A percentile compares a stretch with the other conserved stretches of the same genome.
These are phyloP conservation scores for Synanthedon formicaeformis DNA, from an alignment of 2,888 invertebrate species.

Conservation along the genomic window DNA sequence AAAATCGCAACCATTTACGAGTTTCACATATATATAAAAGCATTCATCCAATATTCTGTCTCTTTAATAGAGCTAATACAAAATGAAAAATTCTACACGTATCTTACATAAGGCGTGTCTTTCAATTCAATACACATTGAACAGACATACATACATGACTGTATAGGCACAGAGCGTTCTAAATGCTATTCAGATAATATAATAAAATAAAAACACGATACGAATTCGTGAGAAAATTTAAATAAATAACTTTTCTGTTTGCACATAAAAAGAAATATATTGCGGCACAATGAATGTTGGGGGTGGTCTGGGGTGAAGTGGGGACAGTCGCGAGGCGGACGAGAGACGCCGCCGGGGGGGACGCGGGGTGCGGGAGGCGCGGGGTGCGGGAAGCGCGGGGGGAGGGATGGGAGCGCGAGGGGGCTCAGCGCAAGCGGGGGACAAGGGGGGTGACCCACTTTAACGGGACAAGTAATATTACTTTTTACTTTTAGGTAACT, in stretches of 20 bases:
- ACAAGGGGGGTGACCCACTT: constrained; percentile 66
- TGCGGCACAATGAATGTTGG: constrained; percentile 71
- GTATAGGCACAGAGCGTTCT: constrained; percentile 49
- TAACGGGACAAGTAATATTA: constrained; percentile 72
- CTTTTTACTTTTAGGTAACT: constrained; percentile 72
- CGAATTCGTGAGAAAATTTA: constrained; percentile 72
- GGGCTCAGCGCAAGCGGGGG: constrained; percentile 17
- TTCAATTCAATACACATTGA: constrained; percentile 20
- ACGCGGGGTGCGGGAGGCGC: constrained; percentile 16
- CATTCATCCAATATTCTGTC: neutral
- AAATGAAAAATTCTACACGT: neutral
- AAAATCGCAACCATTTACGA: neutral
- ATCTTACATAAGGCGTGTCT: neutral
- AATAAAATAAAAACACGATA: constrained; percentile 70
- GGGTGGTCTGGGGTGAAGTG: constrained; percentile 44
- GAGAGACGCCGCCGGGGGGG: constrained; percentile 37
- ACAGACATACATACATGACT: constrained; percentile 19
- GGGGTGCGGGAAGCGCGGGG: constrained; percentile 19
- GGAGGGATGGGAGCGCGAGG: constrained; percentile 34
- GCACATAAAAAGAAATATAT: constrained; percentile 72
- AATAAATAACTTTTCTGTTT: constrained; percentile 72
- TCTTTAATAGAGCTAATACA: neutral
- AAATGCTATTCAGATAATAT: constrained; percentile 68
- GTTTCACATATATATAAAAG: neutral
- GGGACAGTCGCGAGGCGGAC: constrained; percentile 52